A percentile compares a stretch with the other conserved stretches of the same genome.
Evolutionary conservation across 2,113 vertebrate species (phyloP).

Genomic region (Chinchilla lanigera): DNA sequence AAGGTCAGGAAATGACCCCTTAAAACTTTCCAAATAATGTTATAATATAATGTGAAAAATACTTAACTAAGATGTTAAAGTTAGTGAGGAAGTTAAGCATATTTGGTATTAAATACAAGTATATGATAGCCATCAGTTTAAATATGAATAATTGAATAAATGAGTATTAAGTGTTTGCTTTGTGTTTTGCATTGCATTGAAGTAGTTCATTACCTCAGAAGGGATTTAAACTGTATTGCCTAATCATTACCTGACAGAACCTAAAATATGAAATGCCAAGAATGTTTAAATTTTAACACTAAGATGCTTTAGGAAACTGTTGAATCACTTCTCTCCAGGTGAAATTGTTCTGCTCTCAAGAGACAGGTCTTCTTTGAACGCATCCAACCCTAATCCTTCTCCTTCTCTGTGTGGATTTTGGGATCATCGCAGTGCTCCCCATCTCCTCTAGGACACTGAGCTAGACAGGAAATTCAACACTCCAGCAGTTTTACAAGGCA

Average conservation of each 20-base stretch:
- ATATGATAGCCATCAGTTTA: not conserved
- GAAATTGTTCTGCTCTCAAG: not conserved
- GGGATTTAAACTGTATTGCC: not conserved
- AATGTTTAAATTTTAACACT: not conserved
- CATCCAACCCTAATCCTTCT: not conserved
- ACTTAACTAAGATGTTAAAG: not conserved
- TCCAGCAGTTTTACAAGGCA: not conserved
- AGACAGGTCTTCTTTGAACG: not conserved
- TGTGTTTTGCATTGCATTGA: not conserved
- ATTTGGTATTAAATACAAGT: not conserved
- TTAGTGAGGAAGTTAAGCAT: not conserved
- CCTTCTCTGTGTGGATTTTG: not conserved
- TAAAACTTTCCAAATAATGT: not conserved
- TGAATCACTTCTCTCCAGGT: not conserved
- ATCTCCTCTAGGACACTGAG: not conserved
- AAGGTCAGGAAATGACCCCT: not conserved
- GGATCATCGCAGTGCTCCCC: not conserved
- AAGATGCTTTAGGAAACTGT: not conserved
- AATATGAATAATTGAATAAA: constrained; percentile 10
- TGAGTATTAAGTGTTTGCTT: not conserved
- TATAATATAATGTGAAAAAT: not conserved
- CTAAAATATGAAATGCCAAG: not conserved
- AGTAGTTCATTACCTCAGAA: not conserved
- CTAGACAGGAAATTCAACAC: not conserved
- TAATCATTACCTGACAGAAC: not conserved